phyloP scores from a whole-genome alignment of 2,888 invertebrate genomes.

The Phrixothrix hirtus region DNA sequence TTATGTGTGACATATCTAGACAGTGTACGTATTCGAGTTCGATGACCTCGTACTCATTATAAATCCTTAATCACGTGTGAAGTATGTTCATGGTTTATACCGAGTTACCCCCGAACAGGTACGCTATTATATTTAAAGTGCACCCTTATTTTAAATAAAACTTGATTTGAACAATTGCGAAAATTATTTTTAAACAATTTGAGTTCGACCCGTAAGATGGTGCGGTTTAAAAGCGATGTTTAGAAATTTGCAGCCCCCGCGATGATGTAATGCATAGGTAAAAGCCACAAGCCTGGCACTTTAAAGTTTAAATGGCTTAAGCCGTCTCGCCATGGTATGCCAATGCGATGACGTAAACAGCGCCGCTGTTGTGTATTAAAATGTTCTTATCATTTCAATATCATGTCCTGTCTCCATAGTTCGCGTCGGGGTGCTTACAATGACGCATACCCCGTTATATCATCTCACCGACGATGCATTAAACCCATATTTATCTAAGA shows the following conservation, averaged over 20 bases:
- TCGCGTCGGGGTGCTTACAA: conserved; percentile 11
- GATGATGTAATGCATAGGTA: conserved; percentile 16
- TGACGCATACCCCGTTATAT: conserved; percentile 2
- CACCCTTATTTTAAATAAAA: no score
- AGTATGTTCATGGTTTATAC: not conserved
- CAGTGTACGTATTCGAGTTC: conserved; percentile 38
- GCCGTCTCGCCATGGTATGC: conserved; percentile 13
- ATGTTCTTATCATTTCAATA: conserved; percentile 16
- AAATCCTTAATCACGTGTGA: conserved; percentile 14
- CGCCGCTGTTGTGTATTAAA: conserved; percentile 21
- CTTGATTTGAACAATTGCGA: no score
- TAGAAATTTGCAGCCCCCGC: conserved; percentile 19
- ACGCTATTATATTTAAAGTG: no score
- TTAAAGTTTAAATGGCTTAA: conserved; percentile 28
- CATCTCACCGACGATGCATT: not conserved
- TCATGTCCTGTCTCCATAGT: conserved; percentile 13
- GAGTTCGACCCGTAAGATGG: no score
- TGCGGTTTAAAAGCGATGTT: no score
- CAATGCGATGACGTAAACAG: conserved; percentile 23
- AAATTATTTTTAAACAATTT: no score
- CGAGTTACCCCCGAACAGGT: not conserved
- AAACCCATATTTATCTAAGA: not conserved
- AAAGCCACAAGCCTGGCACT: conserved; percentile 16
- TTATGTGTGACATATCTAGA: conserved; percentile 44
- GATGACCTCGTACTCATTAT: conserved; percentile 36